Evolutionary conservation across 1,140 invertebrate genomes (phyloP).

Genomic region (Drosophila nannoptera): DNA sequence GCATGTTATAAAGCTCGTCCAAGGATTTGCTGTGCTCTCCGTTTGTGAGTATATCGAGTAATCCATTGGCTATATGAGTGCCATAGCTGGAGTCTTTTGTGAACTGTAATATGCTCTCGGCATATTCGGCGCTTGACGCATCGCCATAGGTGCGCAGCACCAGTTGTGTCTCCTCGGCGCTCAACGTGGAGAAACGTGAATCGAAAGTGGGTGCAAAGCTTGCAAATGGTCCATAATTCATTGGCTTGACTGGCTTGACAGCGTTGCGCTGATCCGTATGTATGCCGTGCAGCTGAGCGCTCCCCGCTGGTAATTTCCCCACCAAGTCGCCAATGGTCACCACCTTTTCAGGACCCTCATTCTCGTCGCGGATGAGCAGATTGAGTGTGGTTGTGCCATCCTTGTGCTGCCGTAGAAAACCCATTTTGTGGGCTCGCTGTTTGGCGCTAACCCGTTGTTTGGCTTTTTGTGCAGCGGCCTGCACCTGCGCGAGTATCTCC

Average conservation of each 20-base stretch:
- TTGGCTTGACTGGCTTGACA: conserved; percentile 92
- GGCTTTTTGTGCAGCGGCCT: conserved; percentile 70
- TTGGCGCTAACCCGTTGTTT: conserved; percentile 72
- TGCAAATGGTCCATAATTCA: conserved; percentile 96
- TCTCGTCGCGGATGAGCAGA: conserved; percentile 84
- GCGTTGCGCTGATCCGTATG: conserved; percentile 93
- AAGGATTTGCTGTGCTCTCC: conserved; percentile 91
- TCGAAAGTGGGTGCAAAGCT: conserved; percentile 97
- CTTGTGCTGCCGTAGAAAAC: conserved; percentile 88
- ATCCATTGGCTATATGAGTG: conserved; percentile 89
- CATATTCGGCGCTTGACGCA: conserved; percentile 92
- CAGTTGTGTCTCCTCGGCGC: conserved; percentile 95
- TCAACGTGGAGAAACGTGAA: conserved; percentile 95
- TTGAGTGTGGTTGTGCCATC: conserved; percentile 94
- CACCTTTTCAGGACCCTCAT: conserved; percentile 88
- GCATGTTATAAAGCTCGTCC: conserved; percentile 80
- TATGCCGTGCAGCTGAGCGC: conserved; percentile 83
- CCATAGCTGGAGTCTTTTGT: conserved; percentile 91
- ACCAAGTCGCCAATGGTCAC: conserved; percentile 89
- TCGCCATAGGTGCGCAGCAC: conserved; percentile 94
- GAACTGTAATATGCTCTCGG: conserved; percentile 90
- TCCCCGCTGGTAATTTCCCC: conserved; percentile 91
- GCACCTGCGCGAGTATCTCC: conserved; percentile 86
- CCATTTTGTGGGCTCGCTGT: conserved; percentile 84
- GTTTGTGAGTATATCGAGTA: conserved; percentile 89